Evolutionary conservation across 1,140 invertebrate species (phyloP), one percentile per base, ranked within the genome.

Genomic region (Megathymus violae): DNA sequence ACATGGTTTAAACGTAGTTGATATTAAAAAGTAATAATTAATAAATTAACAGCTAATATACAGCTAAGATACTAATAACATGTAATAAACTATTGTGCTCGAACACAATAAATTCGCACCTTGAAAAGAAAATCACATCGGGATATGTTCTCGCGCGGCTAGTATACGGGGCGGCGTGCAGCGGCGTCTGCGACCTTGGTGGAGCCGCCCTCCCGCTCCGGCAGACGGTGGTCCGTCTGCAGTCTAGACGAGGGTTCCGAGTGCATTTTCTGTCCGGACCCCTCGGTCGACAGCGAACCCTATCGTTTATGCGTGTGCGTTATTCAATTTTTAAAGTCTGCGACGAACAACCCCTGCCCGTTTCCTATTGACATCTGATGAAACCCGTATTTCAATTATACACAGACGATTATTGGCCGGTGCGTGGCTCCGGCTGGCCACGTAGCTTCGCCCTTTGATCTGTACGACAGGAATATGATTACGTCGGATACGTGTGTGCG

Each of bases 191-290:
- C 63, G 71, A 73, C 71, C 71, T 73, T 73, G 71, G 47, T 52
- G 38, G 54, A 31, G 70, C 65, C 70, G 65, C 60, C 40, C 43
- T 46, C 56, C 41, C 54, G 69, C 46, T 56, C 66, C 61, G 5
- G 58, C 80, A 86, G n/a, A n/a, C n/a, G n/a, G n/a, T n/a, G n/a
- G 83, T 78, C 82, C 44, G 76, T 71, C 78, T 79, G 69, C 71
- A 82, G 83, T 88, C 85, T 87, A 88, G 85, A 88, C 85, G 74
- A 66, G 83, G 85, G 85, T 81, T 76, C 78, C 73, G 78, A 88
- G 83, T 88, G 85, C 85, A 88, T 88, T 88, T 84, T 86, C 83
- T 88, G 83, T 86, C 85, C 85, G 80, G 79, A 85, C 78, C 85
- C 82, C 80, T 83, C 78, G 64, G 64, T n/a, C n/a, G n/a, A n/a